Evolutionary conservation across 1,140 invertebrate genomes (phyloP), one percentile per base, ranked within the genome.

Genomic region (Wiebesia pumilae): DNA sequence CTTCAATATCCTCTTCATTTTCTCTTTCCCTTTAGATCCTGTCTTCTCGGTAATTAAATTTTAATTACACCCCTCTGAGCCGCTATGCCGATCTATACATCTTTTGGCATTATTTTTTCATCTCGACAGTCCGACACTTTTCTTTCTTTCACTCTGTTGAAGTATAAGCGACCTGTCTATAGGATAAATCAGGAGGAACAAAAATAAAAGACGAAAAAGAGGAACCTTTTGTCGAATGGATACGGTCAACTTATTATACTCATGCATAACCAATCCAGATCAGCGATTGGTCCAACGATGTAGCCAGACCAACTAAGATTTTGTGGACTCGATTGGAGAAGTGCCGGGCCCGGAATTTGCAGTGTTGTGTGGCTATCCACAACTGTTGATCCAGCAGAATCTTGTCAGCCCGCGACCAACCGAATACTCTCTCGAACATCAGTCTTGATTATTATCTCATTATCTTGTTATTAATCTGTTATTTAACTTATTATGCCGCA

Each of bases 261-360:
- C 79, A 77, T 86, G 40, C 58, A 86, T 83, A 86, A 86, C 85
- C 85, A 86, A 80, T 86, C 85, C 30, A 12, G 51, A 14, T 30
- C 27, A 35, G 27, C 33, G 67, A 77, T 80, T 77, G 80, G 85
- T 75, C 79, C 78, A 80, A 67, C 78, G 30, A 27, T 73, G 16
- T 33, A 24, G 30, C 35, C 73, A 9, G 73, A 65, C 54, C 38
- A 77, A 77, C 54, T 54, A 84, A 65, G 65, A 84, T 40, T 3
- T 65, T 40, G 33, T 24, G 35, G 51, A 33, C 73, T 33, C 38
- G 35, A 38, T 3, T 4, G 12, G 0, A n/a, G 19, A 67, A 21
- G 24, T 65, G 65, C 62, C 40, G 10, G 3, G n/a, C 35, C 65
- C 7, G 33, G n/a, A 51, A 43, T 35, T n/a, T 21, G 6, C 2